phyloP scores from a whole-genome alignment of 92 coral and sea anemone species.

The Micromussa lordhowensis region DNA sequence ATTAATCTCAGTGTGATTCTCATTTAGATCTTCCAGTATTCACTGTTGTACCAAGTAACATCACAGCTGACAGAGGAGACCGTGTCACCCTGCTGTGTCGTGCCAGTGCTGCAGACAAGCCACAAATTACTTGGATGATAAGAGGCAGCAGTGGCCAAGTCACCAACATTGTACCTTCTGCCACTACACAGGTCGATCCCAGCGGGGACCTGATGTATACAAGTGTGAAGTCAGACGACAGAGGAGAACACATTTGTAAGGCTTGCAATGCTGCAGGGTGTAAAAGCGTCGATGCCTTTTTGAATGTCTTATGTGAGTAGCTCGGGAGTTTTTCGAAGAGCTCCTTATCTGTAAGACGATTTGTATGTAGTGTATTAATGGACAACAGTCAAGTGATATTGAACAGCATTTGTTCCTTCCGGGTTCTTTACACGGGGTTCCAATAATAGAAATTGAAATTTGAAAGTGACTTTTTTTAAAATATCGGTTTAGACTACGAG shows the following conservation, averaged over 20 bases:
- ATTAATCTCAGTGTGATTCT: background rate
- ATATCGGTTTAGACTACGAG: no score
- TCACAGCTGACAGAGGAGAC: constrained; percentile 32
- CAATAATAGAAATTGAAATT: no score
- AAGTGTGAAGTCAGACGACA: constrained; percentile 51
- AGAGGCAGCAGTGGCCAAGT: constrained; percentile 30
- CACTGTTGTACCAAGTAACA: constrained; percentile 58
- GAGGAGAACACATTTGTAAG: constrained; percentile 69
- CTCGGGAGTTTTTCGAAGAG: no score
- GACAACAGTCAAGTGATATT: no score
- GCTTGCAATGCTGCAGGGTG: constrained; percentile 94
- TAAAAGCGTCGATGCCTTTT: constrained; percentile 48
- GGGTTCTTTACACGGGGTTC: no score
- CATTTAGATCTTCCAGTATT: constrained; percentile 71
- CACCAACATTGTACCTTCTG: constrained; percentile 43
- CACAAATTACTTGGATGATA: constrained; percentile 71
- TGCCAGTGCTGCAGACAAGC: constrained; percentile 69
- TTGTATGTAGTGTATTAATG: no score
- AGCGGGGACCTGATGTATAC: constrained; percentile 70
- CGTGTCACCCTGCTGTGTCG: constrained; percentile 60
- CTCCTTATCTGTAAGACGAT: no score
- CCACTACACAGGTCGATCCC: constrained; percentile 39
- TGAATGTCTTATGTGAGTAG: constrained; percentile 77
- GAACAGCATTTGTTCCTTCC: no score
- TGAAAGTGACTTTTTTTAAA: no score